Evolutionary conservation across 2,888 invertebrate genomes (phyloP).

Genomic region (Mystacides longicornis): DNA sequence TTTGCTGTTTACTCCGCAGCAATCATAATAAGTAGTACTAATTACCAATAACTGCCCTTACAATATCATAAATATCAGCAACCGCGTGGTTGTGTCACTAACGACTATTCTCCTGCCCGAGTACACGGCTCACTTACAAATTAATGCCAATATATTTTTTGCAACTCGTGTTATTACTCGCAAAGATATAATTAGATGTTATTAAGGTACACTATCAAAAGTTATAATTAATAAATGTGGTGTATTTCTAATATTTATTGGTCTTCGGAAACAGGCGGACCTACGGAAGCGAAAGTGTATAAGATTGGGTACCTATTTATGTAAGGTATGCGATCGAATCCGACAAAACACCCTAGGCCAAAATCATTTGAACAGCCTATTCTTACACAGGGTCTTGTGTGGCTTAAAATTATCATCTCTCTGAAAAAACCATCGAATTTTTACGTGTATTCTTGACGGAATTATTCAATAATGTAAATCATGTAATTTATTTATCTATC

Average conservation of each 20-base stretch:
- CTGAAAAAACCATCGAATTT: background rate
- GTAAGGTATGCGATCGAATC: too few relatives aligned
- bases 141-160: too few relatives aligned
- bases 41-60: background rate
- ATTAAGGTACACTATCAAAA: background rate
- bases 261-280: too few relatives aligned
- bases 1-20: too few relatives aligned
- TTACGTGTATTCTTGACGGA: background rate
- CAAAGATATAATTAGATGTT: background rate
- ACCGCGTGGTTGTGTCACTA: background rate
- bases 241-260: background rate
- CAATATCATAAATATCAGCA: background rate
- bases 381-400: background rate
- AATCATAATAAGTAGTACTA: too few relatives aligned
- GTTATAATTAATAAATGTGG: background rate
- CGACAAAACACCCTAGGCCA: too few relatives aligned
- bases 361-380: background rate
- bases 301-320: too few relatives aligned
- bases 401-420: background rate
- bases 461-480: background rate
- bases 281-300: too few relatives aligned
- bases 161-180: background rate
- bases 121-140: background rate
- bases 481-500: too few relatives aligned
- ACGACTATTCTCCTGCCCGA: background rate